Percentiles rank a stretch among this genome's conserved stretches.
Conservation (phyloP, 2,113 vertebrate genomes). For the Alosa alosa region DNA sequence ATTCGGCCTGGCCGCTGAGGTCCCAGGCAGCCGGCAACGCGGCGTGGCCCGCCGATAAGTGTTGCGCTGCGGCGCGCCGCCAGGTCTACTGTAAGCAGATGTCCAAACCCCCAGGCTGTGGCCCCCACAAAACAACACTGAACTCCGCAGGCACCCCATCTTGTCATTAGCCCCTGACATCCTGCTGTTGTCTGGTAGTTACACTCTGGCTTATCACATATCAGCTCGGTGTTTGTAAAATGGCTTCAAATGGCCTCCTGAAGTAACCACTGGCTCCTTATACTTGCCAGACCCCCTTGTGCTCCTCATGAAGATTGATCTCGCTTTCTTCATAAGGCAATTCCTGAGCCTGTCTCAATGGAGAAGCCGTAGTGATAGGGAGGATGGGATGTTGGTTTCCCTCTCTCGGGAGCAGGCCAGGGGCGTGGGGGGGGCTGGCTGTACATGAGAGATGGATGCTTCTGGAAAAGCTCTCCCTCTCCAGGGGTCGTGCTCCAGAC, state of each 20-base stretch:
- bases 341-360: background rate
- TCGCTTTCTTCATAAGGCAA: background rate
- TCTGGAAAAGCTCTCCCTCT: constrained; percentile 5
- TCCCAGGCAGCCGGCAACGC: background rate
- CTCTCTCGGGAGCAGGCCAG: background rate
- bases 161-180: background rate
- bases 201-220: background rate
- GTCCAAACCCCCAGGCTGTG: background rate
- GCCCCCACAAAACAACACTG: background rate
- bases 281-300: background rate
- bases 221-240: background rate
- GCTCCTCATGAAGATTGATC: background rate
- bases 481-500: background rate
- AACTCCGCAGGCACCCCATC: background rate
- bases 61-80: background rate
- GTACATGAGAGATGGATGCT: constrained; percentile 8
- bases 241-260: background rate
- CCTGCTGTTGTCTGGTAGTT: background rate
- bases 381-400: background rate
- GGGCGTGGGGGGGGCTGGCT: background rate
- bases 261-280: background rate
- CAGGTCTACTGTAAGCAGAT: background rate
- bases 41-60: background rate
- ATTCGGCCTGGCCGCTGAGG: background rate
- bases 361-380: background rate